These are phyloP conservation scores for Stegostoma tigrinum DNA, from an alignment of 2,113 vertebrate genomes.

Conservation along the genomic window DNA sequence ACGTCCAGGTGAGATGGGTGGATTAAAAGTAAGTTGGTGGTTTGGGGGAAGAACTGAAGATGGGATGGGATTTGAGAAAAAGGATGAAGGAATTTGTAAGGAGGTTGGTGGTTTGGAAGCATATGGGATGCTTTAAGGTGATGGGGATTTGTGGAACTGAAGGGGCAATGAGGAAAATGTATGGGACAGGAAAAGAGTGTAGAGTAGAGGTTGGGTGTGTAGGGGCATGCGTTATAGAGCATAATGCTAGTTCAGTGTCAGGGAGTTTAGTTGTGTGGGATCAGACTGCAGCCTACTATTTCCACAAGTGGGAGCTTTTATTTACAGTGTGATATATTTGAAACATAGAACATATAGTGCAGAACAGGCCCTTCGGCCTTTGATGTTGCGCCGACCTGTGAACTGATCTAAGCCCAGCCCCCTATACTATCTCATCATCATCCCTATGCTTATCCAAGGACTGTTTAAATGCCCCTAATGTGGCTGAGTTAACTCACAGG, in stretches of 20 bases:
- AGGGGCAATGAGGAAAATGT: neutral
- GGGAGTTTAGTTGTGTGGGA: too few relatives aligned
- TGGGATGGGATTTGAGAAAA: neutral
- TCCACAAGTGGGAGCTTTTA: neutral
- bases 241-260: neutral
- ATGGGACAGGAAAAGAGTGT: neutral
- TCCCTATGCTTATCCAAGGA: too few relatives aligned
- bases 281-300: neutral
- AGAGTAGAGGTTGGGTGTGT: neutral
- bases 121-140: too few relatives aligned
- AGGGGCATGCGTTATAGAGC: neutral
- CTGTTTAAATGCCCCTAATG: too few relatives aligned
- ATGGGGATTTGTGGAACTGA: too few relatives aligned
- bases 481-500: too few relatives aligned
- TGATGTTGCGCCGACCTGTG: too few relatives aligned
- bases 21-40: neutral
- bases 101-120: too few relatives aligned
- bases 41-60: neutral
- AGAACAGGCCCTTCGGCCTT: too few relatives aligned
- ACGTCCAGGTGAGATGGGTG: conserved; percentile 70
- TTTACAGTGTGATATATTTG: neutral
- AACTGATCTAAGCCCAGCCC: too few relatives aligned
- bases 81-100: neutral
- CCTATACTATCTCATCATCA: too few relatives aligned
- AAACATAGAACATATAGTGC: too few relatives aligned